A percentile compares a stretch with the other conserved stretches of the same genome.
Conservation (phyloP, 2,113 vertebrate genomes). For the Bostrychus sinensis region DNA sequence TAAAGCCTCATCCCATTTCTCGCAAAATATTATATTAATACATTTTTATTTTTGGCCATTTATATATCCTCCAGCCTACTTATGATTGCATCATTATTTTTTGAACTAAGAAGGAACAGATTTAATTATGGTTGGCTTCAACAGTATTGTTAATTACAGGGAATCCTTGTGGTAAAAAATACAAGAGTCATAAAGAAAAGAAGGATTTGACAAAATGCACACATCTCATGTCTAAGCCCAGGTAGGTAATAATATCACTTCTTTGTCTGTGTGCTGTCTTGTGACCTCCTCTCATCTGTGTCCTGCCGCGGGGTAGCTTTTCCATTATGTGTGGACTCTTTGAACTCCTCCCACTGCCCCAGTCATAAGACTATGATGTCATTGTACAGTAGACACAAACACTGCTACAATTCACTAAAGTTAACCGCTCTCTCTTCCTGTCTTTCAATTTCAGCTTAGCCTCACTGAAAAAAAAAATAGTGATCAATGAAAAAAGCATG, state of each 20-base stretch:
- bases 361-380: conserved; percentile 78
- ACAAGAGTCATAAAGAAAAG: neutral
- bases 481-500: conserved; percentile 18
- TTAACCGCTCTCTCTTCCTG: conserved; percentile 24
- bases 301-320: conserved; percentile 57
- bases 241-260: conserved; percentile 13
- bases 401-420: conserved; percentile 65
- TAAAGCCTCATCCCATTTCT: too few relatives aligned
- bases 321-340: conserved; percentile 65
- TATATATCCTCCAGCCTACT: too few relatives aligned
- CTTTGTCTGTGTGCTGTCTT: conserved; percentile 27
- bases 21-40: too few relatives aligned
- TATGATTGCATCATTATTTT: too few relatives aligned
- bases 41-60: too few relatives aligned
- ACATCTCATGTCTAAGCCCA: neutral
- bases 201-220: neutral
- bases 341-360: conserved; percentile 69
- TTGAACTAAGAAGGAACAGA: too few relatives aligned
- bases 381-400: conserved; percentile 64
- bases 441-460: conserved; percentile 6
- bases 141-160: too few relatives aligned
- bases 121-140: too few relatives aligned
- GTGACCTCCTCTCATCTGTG: conserved; percentile 29
- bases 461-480: conserved; percentile 27
- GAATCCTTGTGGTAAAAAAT: neutral